These are phyloP conservation scores for Drosophila prostipennis DNA, from an alignment of 2,888 invertebrate species.

Conservation along the genomic window DNA sequence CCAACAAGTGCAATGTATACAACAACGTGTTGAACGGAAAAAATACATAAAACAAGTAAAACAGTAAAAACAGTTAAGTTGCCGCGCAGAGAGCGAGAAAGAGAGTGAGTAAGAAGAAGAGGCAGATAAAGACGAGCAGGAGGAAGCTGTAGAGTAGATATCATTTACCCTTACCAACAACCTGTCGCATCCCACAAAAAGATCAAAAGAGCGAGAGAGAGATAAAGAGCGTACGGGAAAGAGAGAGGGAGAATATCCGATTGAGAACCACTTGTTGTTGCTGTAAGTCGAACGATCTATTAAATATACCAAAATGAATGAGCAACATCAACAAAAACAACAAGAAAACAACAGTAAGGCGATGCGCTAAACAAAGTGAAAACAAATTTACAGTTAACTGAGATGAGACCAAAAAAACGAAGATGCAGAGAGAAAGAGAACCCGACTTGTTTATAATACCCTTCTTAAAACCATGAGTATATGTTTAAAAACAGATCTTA, in stretches of 20 bases:
- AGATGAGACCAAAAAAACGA: constrained; percentile 17
- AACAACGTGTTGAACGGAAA: constrained; percentile 55
- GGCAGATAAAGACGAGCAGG: constrained; percentile 6
- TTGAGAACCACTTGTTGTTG: constrained; percentile 57
- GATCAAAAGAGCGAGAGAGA: not conserved
- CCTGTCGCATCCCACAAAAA: constrained; percentile 48
- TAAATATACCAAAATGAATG: constrained; percentile 63
- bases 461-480: not conserved
- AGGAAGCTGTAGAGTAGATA: constrained; percentile 34
- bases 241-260: constrained; percentile 21
- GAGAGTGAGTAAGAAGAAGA: constrained; percentile 15
- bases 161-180: constrained; percentile 39
- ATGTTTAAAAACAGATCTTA: not conserved
- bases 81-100: constrained; percentile 16
- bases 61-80: constrained; percentile 40
- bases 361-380: constrained; percentile 80
- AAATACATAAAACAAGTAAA: constrained; percentile 42
- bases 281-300: constrained; percentile 55
- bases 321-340: constrained; percentile 41
- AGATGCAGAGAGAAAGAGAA: constrained; percentile 29
- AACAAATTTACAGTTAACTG: constrained; percentile 77
- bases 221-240: not conserved
- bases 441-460: constrained; percentile 54
- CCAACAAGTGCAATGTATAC: constrained; percentile 67
- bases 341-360: constrained; percentile 56